Evolutionary conservation across 53 echinoderm and acorn worm genomes (phyloP).

Genomic region (Paracentrotus lividus): DNA sequence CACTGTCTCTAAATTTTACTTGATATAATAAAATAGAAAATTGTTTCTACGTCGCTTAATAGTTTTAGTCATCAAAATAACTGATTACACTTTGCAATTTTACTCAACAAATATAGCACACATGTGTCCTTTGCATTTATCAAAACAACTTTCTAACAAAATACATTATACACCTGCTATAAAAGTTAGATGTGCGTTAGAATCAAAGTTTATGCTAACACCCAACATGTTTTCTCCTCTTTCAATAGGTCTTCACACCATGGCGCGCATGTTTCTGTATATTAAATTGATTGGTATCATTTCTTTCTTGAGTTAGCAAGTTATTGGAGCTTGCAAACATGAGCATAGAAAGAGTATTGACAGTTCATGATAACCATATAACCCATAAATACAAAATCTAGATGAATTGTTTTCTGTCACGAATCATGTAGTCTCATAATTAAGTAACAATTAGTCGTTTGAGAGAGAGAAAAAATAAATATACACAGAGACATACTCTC

Average conservation of each 20-base stretch:
- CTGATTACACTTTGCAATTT: background rate
- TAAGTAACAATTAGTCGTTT: background rate
- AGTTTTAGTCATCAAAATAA: background rate
- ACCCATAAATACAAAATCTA: background rate
- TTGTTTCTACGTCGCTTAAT: background rate
- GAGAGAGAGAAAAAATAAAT: background rate
- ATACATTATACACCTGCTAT: background rate
- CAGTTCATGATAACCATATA: background rate
- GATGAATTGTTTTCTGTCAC: background rate
- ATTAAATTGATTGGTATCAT: background rate
- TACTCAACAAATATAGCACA: background rate
- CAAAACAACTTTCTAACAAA: background rate
- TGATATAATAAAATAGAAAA: conserved; percentile 38
- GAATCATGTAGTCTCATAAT: background rate
- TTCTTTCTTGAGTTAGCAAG: background rate
- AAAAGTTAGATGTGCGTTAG: background rate
- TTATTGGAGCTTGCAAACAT: background rate
- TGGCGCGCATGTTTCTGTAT: background rate
- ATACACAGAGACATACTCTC: background rate
- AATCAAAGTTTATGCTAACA: too few species aligned
- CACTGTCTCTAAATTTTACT: conserved; percentile 6
- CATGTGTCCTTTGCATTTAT: background rate
- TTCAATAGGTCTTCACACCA: background rate
- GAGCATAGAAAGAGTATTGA: background rate
- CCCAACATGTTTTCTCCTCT: background rate